phyloP scores from a whole-genome alignment of 2,113 vertebrate genomes.

The Terrapene triunguis region DNA sequence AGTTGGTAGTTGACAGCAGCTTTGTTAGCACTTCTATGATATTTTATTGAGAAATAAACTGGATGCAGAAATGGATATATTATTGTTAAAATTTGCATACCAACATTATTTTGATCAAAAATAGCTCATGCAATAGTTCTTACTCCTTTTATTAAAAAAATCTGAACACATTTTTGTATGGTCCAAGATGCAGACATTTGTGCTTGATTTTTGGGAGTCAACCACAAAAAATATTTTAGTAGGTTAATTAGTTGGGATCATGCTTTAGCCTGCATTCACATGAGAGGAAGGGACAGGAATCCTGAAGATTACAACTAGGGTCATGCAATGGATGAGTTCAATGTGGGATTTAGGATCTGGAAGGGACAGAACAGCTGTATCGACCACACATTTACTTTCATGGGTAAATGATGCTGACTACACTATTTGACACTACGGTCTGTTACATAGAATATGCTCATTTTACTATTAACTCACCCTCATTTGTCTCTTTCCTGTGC shows the following conservation, averaged over 20 bases:
- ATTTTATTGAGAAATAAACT: not conserved
- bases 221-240: not conserved
- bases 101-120: not conserved
- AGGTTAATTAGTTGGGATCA: not conserved
- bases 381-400: not conserved
- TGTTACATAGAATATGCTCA: not conserved
- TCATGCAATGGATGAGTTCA: accelerated
- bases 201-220: not conserved
- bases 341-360: not conserved
- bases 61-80: not conserved
- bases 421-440: not conserved
- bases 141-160: not conserved
- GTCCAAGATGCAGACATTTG: not conserved
- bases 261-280: not conserved
- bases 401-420: not conserved
- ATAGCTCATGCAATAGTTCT: not conserved
- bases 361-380: not conserved
- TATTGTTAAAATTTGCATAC: not conserved
- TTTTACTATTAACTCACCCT: not conserved
- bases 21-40: constrained; percentile 38
- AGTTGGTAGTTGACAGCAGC: constrained; percentile 28
- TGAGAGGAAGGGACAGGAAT: not conserved
- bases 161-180: not conserved
- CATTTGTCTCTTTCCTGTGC: not conserved
- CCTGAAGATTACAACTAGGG: not conserved